These are phyloP conservation scores for Epsilonema sp. DNA, from an alignment of 2,888 invertebrate genomes.

Conservation along the genomic window DNA sequence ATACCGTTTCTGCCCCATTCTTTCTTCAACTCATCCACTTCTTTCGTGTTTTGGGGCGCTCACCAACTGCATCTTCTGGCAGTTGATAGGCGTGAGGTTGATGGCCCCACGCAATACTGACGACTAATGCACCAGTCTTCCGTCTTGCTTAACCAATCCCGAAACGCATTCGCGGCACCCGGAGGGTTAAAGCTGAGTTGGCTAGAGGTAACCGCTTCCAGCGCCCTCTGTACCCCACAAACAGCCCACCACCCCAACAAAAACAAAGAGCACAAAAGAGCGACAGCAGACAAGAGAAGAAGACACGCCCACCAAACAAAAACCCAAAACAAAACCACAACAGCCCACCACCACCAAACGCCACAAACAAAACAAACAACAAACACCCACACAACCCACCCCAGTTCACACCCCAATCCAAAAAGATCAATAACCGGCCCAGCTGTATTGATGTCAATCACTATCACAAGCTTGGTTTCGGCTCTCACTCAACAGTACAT, in stretches of 20 bases:
- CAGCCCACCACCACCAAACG: too few relatives aligned
- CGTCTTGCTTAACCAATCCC: slow-evolving; percentile 9
- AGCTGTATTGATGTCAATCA: too few relatives aligned
- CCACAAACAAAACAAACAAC: too few relatives aligned
- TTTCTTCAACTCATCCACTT: not conserved
- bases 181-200: slow-evolving; percentile 50
- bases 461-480: too few relatives aligned
- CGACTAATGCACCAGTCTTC: slow-evolving; percentile 89
- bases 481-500: too few relatives aligned
- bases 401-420: too few relatives aligned
- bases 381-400: slow-evolving; percentile 72
- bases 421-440: too few relatives aligned
- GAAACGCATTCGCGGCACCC: slow-evolving; percentile 39
- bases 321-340: too few relatives aligned
- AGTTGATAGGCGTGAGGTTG: slow-evolving; percentile 59
- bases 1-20: slow-evolving; percentile 41
- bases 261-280: slow-evolving; percentile 63
- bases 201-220: slow-evolving; percentile 43
- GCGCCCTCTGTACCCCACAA: not conserved
- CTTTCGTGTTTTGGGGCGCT: not conserved
- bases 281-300: slow-evolving; percentile 47
- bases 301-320: too few relatives aligned
- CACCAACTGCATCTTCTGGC: not conserved
- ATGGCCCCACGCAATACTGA: slow-evolving; percentile 95
- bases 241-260: slow-evolving; percentile 70